phyloP scores from a whole-genome alignment of 2,888 invertebrate species.

The Leucania comma region DNA sequence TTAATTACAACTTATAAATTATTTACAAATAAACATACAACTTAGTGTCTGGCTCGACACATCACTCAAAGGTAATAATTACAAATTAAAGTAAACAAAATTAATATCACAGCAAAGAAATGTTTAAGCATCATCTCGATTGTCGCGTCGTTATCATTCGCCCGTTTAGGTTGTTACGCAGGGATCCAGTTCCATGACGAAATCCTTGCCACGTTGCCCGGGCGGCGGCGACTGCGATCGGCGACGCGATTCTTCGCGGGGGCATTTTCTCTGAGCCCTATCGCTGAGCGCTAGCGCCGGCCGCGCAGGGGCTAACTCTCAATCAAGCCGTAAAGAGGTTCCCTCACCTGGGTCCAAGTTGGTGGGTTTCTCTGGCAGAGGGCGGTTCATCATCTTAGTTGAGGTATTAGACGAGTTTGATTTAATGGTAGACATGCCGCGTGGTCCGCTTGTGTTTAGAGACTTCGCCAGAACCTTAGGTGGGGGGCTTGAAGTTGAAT shows the following conservation, averaged over 20 bases:
- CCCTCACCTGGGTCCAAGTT: conserved; percentile 82
- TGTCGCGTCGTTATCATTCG: conserved; percentile 53
- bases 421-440: conserved; percentile 75
- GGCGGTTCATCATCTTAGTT: conserved; percentile 92
- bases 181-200: conserved; percentile 69
- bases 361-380: conserved; percentile 92
- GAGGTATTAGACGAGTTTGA: conserved; percentile 82
- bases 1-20: conserved; percentile 73
- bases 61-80: conserved; percentile 77
- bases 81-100: conserved; percentile 80
- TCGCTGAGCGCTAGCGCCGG: conserved; percentile 44
- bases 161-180: conserved; percentile 64
- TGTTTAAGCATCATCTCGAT: conserved; percentile 72
- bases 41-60: conserved; percentile 76
- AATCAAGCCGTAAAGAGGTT: conserved; percentile 79
- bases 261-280: conserved; percentile 25
- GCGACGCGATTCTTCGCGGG: conserved; percentile 37
- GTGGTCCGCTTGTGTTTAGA: conserved; percentile 67
- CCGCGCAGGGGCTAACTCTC: conserved; percentile 67
- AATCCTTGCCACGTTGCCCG: conserved; percentile 58
- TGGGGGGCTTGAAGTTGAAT: conserved; percentile 65
- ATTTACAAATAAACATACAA: conserved; percentile 81
- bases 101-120: conserved; percentile 89
- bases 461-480: conserved; percentile 69
- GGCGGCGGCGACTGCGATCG: conserved; percentile 44